Evolutionary conservation across 2,888 invertebrate genomes (phyloP).

Genomic region (Plebejus melissa): DNA sequence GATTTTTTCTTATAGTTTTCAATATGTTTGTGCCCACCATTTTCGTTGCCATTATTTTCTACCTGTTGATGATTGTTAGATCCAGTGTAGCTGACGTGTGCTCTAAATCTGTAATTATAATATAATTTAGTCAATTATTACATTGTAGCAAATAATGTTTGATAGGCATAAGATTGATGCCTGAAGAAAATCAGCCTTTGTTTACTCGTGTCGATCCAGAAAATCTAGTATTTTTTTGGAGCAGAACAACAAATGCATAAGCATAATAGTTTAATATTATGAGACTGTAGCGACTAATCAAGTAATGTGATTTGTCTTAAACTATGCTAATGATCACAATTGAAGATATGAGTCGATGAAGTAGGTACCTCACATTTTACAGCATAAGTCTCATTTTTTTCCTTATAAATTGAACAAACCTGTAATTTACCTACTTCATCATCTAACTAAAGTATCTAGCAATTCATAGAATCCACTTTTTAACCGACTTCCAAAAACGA

Average conservation of each 20-base stretch:
- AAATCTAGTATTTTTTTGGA: not conserved
- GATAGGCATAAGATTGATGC: not conserved
- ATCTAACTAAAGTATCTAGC: too few species aligned
- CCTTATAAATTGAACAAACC: too few species aligned
- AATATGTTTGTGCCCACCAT: not conserved
- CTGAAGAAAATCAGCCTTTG: not conserved
- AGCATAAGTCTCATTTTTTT: too few species aligned
- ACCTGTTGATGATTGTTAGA: not conserved
- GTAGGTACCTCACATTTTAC: too few species aligned
- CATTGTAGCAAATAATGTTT: not conserved
- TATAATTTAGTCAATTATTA: not conserved
- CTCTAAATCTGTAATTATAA: conserved; percentile 34
- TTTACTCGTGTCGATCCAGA: not conserved
- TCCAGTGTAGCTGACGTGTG: conserved; percentile 32
- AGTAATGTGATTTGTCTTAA: not conserved
- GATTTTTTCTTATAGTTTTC: conserved; percentile 26
- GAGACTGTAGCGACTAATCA: not conserved
- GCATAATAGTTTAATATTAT: not conserved
- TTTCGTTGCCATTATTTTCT: conserved; percentile 17
- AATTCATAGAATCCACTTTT: too few species aligned
- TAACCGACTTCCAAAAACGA: too few species aligned
- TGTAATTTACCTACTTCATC: too few species aligned
- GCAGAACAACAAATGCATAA: not conserved
- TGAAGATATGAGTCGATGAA: too few species aligned
- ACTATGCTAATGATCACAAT: too few species aligned